These are phyloP conservation scores for Stegophylla sp. DNA, from an alignment of 2,888 invertebrate genomes.

Conservation along the genomic window DNA sequence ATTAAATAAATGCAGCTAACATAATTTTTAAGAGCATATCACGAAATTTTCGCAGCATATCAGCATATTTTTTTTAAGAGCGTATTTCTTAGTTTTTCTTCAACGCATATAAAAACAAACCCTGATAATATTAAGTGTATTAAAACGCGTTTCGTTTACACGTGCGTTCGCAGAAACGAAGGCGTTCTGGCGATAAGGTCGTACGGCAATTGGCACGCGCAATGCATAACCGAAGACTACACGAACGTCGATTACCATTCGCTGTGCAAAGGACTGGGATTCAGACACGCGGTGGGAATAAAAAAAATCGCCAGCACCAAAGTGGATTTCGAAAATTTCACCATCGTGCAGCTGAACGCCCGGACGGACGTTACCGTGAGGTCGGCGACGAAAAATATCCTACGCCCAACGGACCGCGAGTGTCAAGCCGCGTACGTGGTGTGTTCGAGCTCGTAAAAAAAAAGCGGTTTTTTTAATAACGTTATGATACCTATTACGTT, in stretches of 20 bases:
- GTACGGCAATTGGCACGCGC: slow-evolving; percentile 56
- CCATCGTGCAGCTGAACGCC: slow-evolving; percentile 28
- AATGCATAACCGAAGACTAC: slow-evolving; percentile 57
- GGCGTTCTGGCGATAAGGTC: slow-evolving; percentile 48
- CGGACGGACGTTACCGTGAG: slow-evolving; percentile 29
- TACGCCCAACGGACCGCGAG: neutral
- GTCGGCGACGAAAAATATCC: slow-evolving; percentile 34
- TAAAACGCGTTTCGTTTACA: too few relatives aligned
- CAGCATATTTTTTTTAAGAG: too few relatives aligned
- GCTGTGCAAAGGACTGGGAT: slow-evolving; percentile 49
- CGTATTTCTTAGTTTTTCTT: too few relatives aligned
- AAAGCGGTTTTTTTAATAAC: too few relatives aligned
- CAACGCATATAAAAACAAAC: too few relatives aligned
- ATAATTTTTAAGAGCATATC: too few relatives aligned
- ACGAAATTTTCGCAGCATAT: too few relatives aligned
- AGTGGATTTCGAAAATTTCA: slow-evolving; percentile 42
- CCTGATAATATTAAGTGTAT: too few relatives aligned
- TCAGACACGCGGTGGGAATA: slow-evolving; percentile 31
- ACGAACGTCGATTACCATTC: slow-evolving; percentile 35
- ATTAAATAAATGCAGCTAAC: too few relatives aligned
- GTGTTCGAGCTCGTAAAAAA: slow-evolving; percentile 9
- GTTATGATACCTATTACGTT: too few relatives aligned
- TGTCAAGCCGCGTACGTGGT: slow-evolving; percentile 28
- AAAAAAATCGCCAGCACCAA: neutral
- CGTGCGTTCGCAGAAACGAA: slow-evolving; percentile 59